Conservation (phyloP, 2,888 invertebrate genomes). For the Adineta ricciae region DNA sequence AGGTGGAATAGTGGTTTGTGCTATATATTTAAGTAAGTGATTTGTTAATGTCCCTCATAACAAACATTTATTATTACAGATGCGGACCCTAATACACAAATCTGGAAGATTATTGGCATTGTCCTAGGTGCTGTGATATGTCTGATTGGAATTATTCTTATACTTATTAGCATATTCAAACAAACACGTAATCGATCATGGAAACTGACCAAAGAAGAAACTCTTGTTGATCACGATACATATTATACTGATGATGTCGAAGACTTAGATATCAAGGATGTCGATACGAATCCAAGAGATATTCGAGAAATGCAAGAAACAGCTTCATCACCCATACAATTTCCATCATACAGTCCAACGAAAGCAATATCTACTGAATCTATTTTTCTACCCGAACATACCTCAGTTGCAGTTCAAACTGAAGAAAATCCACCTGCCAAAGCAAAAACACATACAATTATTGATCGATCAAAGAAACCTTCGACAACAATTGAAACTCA, state of each 20-base stretch:
- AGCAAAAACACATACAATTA: background rate
- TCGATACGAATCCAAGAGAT: background rate
- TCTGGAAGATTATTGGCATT: background rate
- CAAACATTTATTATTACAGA: background rate
- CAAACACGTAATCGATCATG: background rate
- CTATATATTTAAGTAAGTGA: background rate
- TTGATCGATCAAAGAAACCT: background rate
- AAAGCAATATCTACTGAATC: background rate
- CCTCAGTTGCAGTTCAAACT: background rate
- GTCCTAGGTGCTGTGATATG: background rate
- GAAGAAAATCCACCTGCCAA: background rate
- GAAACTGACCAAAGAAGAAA: background rate
- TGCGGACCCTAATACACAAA: background rate
- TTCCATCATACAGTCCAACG: background rate
- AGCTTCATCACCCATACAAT: background rate
- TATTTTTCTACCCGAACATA: background rate
- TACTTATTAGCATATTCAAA: background rate
- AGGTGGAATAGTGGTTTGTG: background rate
- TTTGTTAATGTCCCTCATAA: background rate
- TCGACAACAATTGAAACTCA: background rate
- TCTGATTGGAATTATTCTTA: background rate
- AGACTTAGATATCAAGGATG: background rate
- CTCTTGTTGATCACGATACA: background rate
- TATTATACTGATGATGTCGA: background rate
- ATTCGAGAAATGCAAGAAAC: background rate